Conservation (phyloP, 2,888 invertebrate genomes). For the Pseudolycoriella hygida region DNA sequence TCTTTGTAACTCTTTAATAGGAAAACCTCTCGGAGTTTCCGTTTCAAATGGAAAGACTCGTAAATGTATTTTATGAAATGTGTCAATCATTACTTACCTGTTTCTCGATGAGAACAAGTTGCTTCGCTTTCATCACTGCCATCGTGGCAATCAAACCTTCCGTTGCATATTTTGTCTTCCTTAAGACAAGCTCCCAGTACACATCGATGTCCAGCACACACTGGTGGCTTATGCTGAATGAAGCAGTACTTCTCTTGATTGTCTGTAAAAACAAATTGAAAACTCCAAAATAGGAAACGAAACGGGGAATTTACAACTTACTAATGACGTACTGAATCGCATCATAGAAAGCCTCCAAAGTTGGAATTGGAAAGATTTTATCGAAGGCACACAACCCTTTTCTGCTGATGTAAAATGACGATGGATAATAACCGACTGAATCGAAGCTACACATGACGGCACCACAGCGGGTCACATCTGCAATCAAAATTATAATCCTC, state of each 20-base stretch:
- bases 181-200: constrained; percentile 48
- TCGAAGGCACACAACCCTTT: constrained; percentile 29
- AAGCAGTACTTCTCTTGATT: neutral
- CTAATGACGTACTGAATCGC: constrained; percentile 20
- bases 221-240: constrained; percentile 10
- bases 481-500: neutral
- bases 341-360: constrained; percentile 16
- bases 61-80: too few relatives aligned
- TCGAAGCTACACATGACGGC: constrained; percentile 46
- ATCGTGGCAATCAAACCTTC: constrained; percentile 47
- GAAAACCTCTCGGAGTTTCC: too few relatives aligned
- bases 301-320: constrained; percentile 12
- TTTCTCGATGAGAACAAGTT: neutral
- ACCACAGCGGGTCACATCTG: constrained; percentile 34
- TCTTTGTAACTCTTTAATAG: too few relatives aligned
- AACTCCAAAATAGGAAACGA: too few relatives aligned
- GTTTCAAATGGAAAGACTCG: too few relatives aligned
- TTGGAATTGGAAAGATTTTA: constrained; percentile 13
- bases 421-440: constrained; percentile 48
- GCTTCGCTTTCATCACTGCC: constrained; percentile 40
- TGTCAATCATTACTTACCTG: too few relatives aligned
- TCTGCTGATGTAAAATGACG: constrained; percentile 43
- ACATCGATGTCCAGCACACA: constrained; percentile 47
- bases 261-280: too few relatives aligned
- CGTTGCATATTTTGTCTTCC: constrained; percentile 43